Base-by-base conservation (phyloP, 2,797 vertebrate species). In the Poecilia wingei region DNA sequence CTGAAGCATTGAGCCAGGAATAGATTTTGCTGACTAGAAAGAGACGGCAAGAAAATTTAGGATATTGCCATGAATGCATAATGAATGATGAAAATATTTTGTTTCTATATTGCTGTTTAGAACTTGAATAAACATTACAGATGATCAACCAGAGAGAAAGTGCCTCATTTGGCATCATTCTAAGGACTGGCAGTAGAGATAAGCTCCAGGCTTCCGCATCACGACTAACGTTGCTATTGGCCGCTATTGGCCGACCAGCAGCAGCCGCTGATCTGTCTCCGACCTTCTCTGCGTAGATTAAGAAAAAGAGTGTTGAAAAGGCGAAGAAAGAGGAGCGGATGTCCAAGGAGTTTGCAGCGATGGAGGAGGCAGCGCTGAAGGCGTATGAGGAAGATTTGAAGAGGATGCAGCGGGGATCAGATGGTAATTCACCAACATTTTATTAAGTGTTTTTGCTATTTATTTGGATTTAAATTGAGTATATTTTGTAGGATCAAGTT, bases 311-410 rank as follows among this genome's bases (percentile, higher is more conserved):
- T 77, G 83, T 98, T 64, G 96, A 97, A 69, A 98, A 99, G 83
- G 96, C 96, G 16, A 99, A 99, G 88, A 96, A 97, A 89, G 98
- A 98, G 80, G 94, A 96, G 84, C 96, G 96, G n/a, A 95, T 93
- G 94, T 97, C 96, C 13, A 99, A 99, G 91, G 95, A 98, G 88
- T 99, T 99, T 93, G 97, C 97, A 66, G 96, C 97, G 5, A 99
- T 99, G 98, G 98, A 99, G 88, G 97, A 97, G 81, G 98, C 98
- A 66, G 98, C 98, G 4, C 84, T 96, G 86, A 98, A 97, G 88
- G 98, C 98, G 0, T 99, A 98, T 82, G 90, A 99, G 89, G 97
- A 98, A 84, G 98, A 99, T 90, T 91, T 99, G 91, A 99, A 98
- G 95, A 96, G 98, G 82, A 96, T 99, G 91, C 96, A 96, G 81